These are phyloP conservation scores for Esperia sulphurella DNA, from an alignment of 2,888 invertebrate genomes.

Conservation along the genomic window DNA sequence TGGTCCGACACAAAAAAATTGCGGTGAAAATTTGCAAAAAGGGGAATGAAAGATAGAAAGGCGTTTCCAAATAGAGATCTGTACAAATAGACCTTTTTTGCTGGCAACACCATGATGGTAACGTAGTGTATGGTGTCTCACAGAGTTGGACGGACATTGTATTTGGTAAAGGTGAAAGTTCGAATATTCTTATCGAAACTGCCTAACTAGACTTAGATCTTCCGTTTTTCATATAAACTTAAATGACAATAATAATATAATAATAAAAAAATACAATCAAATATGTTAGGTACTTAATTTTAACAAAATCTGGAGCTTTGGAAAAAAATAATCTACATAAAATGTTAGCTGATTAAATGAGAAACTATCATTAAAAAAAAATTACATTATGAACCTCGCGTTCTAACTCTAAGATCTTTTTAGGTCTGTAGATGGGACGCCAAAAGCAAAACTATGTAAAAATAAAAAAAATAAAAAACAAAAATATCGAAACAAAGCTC, in stretches of 20 bases:
- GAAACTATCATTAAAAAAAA: no score
- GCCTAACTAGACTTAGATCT: no score
- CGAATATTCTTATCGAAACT: no score
- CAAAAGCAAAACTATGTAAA: neutral
- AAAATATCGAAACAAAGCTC: conserved; percentile 26
- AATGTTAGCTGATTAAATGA: no score
- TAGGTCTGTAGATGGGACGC: conserved; percentile 3
- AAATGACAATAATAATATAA: no score
- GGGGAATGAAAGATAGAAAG: conserved; percentile 12
- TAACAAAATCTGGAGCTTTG: no score
- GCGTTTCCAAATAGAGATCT: conserved; percentile 13
- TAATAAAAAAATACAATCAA: no score
- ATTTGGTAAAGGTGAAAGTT: no score
- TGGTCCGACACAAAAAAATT: conserved; percentile 15
- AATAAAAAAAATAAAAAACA: neutral
- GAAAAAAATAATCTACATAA: no score
- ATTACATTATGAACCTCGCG: no score
- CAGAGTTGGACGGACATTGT: neutral
- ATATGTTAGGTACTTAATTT: no score
- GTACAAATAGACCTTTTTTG: conserved; percentile 14
- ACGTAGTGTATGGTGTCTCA: neutral
- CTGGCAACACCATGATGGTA: conserved; percentile 6
- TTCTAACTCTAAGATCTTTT: neutral
- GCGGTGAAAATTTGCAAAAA: conserved; percentile 17
- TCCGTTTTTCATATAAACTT: no score